Conservation (phyloP, 2,888 invertebrate genomes). For the Cetonia aurata region DNA sequence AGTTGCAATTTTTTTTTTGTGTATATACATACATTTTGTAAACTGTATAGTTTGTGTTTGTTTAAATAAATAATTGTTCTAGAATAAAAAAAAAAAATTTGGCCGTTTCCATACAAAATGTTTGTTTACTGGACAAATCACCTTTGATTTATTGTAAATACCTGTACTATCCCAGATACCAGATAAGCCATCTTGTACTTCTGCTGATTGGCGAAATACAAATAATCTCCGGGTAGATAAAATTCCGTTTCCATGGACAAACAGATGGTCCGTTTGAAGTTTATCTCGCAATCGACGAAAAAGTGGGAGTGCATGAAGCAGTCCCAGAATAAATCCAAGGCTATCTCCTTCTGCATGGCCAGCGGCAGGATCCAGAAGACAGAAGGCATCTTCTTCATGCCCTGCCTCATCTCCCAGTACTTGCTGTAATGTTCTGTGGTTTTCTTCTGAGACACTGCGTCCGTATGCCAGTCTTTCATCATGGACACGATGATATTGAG, state of each 20-base stretch:
- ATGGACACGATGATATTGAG: slow-evolving; percentile 43
- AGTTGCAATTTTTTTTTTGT: no score
- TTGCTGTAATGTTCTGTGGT: slow-evolving; percentile 66
- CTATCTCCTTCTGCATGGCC: slow-evolving; percentile 69
- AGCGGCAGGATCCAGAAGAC: slow-evolving; percentile 66
- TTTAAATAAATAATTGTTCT: no score
- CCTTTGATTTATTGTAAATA: slow-evolving; percentile 48
- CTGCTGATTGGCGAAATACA: slow-evolving; percentile 68
- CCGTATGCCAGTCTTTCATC: slow-evolving; percentile 45
- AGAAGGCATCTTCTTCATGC: slow-evolving; percentile 67
- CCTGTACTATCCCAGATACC: slow-evolving; percentile 69
- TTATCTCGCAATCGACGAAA: slow-evolving; percentile 68
- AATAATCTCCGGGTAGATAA: slow-evolving; percentile 69
- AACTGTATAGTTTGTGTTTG: no score
- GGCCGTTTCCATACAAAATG: no score
- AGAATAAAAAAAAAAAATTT: no score
- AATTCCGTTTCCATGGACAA: slow-evolving; percentile 69
- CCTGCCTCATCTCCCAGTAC: slow-evolving; percentile 69
- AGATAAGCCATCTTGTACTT: slow-evolving; percentile 70
- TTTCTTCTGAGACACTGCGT: slow-evolving; percentile 38
- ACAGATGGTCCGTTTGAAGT: slow-evolving; percentile 67
- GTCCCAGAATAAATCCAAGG: slow-evolving; percentile 69
- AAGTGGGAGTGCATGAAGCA: slow-evolving; percentile 69
- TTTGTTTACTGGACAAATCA: no score
- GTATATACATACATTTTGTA: no score